Conservation (phyloP, 2,113 vertebrate genomes). For the Saimiri boliviensis region DNA sequence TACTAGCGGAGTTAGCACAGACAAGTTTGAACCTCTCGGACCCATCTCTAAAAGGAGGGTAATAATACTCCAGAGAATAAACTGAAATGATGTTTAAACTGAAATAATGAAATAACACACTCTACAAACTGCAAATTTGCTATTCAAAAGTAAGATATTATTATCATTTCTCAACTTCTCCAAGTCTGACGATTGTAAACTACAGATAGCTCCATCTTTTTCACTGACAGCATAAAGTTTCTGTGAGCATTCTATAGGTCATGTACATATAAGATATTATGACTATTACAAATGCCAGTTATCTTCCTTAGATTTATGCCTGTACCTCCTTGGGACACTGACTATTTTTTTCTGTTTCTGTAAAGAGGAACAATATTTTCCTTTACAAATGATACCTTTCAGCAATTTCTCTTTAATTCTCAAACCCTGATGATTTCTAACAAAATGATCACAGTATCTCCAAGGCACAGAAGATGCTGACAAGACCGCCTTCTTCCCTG, state of each 20-base stretch:
- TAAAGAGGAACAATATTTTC: background rate
- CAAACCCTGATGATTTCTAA: background rate
- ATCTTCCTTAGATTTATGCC: background rate
- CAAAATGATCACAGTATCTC: background rate
- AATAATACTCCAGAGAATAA: background rate
- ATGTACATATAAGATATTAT: background rate
- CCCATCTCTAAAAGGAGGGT: background rate
- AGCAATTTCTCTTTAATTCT: conserved; percentile 25
- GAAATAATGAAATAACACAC: no score
- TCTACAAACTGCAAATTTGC: background rate
- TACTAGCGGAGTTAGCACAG: background rate
- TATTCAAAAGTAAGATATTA: background rate
- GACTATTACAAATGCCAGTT: background rate
- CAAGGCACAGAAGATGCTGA: background rate
- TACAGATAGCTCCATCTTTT: background rate
- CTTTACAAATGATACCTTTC: background rate
- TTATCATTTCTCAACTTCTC: background rate
- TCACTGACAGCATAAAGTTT: background rate
- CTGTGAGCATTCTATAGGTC: background rate
- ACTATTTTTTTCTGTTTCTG: background rate
- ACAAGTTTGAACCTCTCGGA: background rate
- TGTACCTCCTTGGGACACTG: background rate
- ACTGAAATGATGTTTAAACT: background rate
- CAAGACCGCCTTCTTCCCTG: background rate
- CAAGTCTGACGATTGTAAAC: background rate